Evolutionary conservation across 1,140 invertebrate genomes (phyloP).

Genomic region (Pogonomyrmex barbatus): DNA sequence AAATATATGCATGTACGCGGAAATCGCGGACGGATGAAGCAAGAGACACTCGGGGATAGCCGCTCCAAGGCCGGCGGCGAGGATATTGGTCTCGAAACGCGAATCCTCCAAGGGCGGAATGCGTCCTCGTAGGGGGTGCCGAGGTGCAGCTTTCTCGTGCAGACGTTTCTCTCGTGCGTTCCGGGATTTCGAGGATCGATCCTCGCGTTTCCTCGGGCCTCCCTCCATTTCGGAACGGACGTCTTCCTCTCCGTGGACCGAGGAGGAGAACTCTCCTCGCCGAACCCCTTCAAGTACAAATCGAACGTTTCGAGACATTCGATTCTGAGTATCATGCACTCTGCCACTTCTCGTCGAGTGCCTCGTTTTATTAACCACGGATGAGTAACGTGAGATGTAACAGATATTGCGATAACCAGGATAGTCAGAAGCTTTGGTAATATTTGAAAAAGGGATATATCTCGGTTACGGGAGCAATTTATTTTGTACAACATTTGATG

Average conservation of each 20-base stretch:
- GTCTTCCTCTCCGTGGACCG: constrained; percentile 22
- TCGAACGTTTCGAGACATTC: constrained; percentile 44
- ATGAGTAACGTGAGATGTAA: constrained; percentile 50
- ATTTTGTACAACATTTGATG: too few species aligned
- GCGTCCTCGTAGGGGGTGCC: constrained; percentile 67
- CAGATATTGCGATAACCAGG: not conserved
- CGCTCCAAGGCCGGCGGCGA: constrained; percentile 26
- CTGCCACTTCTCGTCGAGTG: constrained; percentile 8
- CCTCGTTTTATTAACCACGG: constrained; percentile 40
- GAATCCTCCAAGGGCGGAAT: constrained; percentile 56
- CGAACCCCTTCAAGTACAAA: constrained; percentile 42
- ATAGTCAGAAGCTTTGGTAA: not conserved
- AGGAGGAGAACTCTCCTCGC: constrained; percentile 28
- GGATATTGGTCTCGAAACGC: constrained; percentile 63
- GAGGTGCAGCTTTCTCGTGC: constrained; percentile 68
- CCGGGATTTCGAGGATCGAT: constrained; percentile 62
- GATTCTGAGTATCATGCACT: constrained; percentile 48
- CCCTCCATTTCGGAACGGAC: constrained; percentile 28
- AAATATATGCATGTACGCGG: constrained; percentile 1
- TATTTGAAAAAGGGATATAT: constrained; percentile 13
- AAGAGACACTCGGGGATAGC: constrained; percentile 32
- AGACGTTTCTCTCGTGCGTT: constrained; percentile 67
- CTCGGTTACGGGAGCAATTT: not conserved
- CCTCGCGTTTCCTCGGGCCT: constrained; percentile 37
- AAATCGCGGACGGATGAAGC: constrained; percentile 47